Evolutionary conservation across 2,888 invertebrate species (phyloP).

Genomic region (Amblyjoppa fuscipennis): DNA sequence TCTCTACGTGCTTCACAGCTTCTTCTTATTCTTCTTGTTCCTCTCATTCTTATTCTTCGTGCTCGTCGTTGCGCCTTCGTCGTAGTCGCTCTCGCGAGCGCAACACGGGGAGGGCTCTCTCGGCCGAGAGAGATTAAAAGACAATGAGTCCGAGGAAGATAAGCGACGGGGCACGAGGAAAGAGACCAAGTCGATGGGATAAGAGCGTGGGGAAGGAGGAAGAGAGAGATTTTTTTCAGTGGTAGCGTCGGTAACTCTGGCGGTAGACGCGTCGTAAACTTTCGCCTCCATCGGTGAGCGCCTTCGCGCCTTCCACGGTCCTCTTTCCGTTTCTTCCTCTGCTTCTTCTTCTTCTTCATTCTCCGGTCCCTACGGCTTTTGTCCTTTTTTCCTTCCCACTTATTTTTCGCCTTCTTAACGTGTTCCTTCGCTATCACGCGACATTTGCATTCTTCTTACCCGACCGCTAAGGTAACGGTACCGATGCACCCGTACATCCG

Average conservation of each 20-base stretch:
- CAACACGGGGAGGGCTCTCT: slow-evolving; percentile 29
- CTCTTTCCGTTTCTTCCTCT: slow-evolving; percentile 57
- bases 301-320: slow-evolving; percentile 77
- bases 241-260: slow-evolving; percentile 83
- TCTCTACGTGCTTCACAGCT: slow-evolving; percentile 37
- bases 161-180: slow-evolving; percentile 43
- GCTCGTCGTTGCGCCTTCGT: background rate
- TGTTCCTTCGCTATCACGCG: slow-evolving; percentile 53
- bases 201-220: slow-evolving; percentile 47
- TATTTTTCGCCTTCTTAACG: slow-evolving; percentile 65
- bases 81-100: slow-evolving; percentile 24
- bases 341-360: slow-evolving; percentile 64
- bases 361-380: slow-evolving; percentile 51
- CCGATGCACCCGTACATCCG: background rate
- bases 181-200: slow-evolving; percentile 48
- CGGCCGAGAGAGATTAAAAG: slow-evolving; percentile 53
- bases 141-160: slow-evolving; percentile 61
- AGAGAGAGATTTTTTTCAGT: slow-evolving; percentile 74
- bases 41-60: background rate
- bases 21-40: slow-evolving; percentile 36
- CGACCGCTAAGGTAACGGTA: background rate
- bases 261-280: slow-evolving; percentile 83
- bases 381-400: slow-evolving; percentile 56
- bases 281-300: slow-evolving; percentile 82
- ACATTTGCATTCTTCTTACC: slow-evolving; percentile 38